These are phyloP conservation scores for Sebastes taczanowskii DNA, from an alignment of 2,797 vertebrate genomes.

Conservation along the genomic window DNA sequence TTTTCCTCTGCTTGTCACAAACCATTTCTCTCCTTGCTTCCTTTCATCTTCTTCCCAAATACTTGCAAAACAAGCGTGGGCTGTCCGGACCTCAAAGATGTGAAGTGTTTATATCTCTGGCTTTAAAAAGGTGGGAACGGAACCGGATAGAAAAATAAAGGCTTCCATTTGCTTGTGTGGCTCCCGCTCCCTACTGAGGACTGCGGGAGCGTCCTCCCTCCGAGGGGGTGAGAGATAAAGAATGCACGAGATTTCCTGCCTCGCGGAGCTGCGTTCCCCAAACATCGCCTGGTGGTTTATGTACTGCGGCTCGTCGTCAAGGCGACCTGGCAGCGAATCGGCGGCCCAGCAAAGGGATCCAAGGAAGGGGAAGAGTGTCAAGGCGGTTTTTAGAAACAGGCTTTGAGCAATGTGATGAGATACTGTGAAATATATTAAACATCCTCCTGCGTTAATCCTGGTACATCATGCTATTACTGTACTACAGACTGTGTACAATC, in stretches of 20 bases:
- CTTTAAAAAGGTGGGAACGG: conserved; percentile 13
- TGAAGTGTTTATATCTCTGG: conserved; percentile 14
- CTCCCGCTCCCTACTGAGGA: conserved; percentile 29
- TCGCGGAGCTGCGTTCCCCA: conserved; percentile 64
- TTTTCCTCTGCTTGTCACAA: neutral
- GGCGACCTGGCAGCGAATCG: conserved; percentile 77
- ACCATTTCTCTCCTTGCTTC: neutral
- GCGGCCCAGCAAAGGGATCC: conserved; percentile 37
- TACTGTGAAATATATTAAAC: neutral
- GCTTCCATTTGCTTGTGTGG: conserved; percentile 23
- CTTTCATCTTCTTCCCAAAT: neutral
- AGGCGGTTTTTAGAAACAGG: conserved; percentile 38
- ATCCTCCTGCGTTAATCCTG: neutral
- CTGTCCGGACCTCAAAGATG: conserved; percentile 9
- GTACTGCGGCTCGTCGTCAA: conserved; percentile 67
- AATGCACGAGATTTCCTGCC: conserved; percentile 86
- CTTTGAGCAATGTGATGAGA: neutral
- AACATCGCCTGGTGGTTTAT: conserved; percentile 75
- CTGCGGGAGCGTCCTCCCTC: conserved; percentile 37
- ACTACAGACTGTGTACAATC: neutral
- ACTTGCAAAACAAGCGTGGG: neutral
- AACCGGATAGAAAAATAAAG: conserved; percentile 18
- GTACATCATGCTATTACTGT: neutral
- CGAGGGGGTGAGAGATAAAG: conserved; percentile 74
- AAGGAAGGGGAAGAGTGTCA: conserved; percentile 31